Evolutionary conservation across 2,888 invertebrate species (phyloP).

Genomic region (Leptothorax acervorum): DNA sequence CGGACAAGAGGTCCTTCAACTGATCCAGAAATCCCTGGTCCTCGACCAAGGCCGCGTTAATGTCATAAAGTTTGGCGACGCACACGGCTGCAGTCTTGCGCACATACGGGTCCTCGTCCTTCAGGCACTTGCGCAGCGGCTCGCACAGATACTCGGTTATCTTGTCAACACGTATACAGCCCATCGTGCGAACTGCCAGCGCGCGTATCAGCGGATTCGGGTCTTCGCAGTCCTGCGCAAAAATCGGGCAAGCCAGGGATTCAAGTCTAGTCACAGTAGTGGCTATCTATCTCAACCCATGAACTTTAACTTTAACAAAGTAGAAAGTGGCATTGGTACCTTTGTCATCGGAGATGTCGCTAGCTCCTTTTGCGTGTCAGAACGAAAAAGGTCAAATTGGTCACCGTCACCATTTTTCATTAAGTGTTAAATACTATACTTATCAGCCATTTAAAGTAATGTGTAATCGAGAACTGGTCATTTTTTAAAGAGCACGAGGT

Average conservation of each 20-base stretch:
- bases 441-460: conserved; percentile 78
- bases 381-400: conserved; percentile 86
- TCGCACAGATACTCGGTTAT: conserved; percentile 99
- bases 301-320: conserved; percentile 80
- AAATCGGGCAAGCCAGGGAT: conserved; percentile 86
- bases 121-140: conserved; percentile 96
- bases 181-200: conserved; percentile 99
- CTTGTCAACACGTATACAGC: conserved; percentile 99
- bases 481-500: conserved; percentile 85
- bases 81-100: conserved; percentile 99
- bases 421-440: conserved; percentile 80
- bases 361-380: conserved; percentile 86
- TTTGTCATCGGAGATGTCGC: conserved; percentile 86
- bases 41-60: conserved; percentile 89
- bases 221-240: conserved; percentile 98
- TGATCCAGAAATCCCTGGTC: conserved; percentile 99
- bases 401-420: conserved; percentile 85
- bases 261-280: conserved; percentile 85
- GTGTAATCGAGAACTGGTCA: conserved; percentile 80
- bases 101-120: conserved; percentile 98
- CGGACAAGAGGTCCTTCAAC: conserved; percentile 97
- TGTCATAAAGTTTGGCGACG: conserved; percentile 99
- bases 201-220: conserved; percentile 99
- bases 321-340: conserved; percentile 84
- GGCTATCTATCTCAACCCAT: conserved; percentile 84